Percentiles rank a stretch among this genome's conserved stretches.
These are phyloP conservation scores for Dioctria rufipes DNA, from an alignment of 2,888 invertebrate genomes.

Conservation along the genomic window DNA sequence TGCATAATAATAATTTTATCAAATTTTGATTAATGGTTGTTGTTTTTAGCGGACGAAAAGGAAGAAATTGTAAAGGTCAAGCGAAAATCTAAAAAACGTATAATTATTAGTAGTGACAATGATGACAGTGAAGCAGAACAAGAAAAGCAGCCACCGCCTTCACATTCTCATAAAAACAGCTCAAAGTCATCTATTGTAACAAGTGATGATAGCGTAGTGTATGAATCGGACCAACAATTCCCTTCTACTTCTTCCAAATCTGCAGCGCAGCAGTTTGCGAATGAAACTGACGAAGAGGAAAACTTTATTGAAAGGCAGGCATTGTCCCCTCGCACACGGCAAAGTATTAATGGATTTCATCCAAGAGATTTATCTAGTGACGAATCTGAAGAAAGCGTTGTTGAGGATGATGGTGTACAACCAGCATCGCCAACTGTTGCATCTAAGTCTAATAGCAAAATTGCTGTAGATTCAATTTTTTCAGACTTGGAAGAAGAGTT, in stretches of 20 bases:
- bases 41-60: no score
- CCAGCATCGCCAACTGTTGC: no score
- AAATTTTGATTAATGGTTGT: neutral
- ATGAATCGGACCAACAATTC: no score
- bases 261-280: neutral
- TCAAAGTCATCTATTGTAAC: neutral
- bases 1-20: neutral
- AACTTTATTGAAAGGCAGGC: conserved; percentile 63
- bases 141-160: no score
- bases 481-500: conserved; percentile 41
- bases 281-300: conserved; percentile 59
- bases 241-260: no score
- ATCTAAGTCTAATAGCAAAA: neutral
- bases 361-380: conserved; percentile 64
- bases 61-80: no score
- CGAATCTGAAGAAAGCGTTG: conserved; percentile 58
- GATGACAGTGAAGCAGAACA: no score
- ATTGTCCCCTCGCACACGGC: conserved; percentile 68
- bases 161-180: no score
- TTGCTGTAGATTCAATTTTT: neutral
- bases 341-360: conserved; percentile 69
- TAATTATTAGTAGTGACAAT: no score
- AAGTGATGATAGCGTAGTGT: neutral
- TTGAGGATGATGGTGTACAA: neutral
- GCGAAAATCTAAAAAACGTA: no score